A percentile compares a stretch with the other conserved stretches of the same genome.
Conservation (phyloP, 2,888 invertebrate genomes). For the Eurytoma californica region DNA sequence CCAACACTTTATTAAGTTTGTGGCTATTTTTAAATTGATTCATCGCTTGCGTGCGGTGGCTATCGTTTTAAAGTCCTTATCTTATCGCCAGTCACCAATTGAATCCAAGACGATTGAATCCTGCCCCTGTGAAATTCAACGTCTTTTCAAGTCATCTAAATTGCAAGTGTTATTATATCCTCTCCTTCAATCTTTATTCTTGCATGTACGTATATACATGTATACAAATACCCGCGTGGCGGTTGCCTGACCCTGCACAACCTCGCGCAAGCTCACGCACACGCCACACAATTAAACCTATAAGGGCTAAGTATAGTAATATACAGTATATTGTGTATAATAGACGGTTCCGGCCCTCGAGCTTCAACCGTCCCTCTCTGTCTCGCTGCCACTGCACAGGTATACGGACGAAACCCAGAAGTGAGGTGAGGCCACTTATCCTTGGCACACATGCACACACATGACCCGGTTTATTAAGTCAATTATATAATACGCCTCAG, state of each 20-base stretch:
- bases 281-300: too few relatives aligned
- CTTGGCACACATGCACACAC: constrained; percentile 52
- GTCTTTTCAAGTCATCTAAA: too few relatives aligned
- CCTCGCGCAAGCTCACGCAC: too few relatives aligned
- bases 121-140: too few relatives aligned
- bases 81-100: too few relatives aligned
- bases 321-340: too few relatives aligned
- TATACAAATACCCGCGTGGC: neutral
- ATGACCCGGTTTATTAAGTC: constrained; percentile 54
- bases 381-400: neutral
- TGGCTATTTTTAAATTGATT: too few relatives aligned
- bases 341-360: neutral
- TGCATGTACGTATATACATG: neutral
- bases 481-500: constrained; percentile 54
- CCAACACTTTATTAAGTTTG: too few relatives aligned
- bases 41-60: too few relatives aligned
- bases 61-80: too few relatives aligned
- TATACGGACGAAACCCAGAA: constrained; percentile 4
- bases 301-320: too few relatives aligned
- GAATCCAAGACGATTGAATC: too few relatives aligned
- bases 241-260: neutral
- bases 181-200: neutral
- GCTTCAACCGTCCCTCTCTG: neutral
- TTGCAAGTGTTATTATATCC: neutral
- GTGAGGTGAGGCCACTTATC: constrained; percentile 37